These are phyloP conservation scores for Crotalus tigris DNA, from an alignment of 2,113 vertebrate species.

Conservation along the genomic window DNA sequence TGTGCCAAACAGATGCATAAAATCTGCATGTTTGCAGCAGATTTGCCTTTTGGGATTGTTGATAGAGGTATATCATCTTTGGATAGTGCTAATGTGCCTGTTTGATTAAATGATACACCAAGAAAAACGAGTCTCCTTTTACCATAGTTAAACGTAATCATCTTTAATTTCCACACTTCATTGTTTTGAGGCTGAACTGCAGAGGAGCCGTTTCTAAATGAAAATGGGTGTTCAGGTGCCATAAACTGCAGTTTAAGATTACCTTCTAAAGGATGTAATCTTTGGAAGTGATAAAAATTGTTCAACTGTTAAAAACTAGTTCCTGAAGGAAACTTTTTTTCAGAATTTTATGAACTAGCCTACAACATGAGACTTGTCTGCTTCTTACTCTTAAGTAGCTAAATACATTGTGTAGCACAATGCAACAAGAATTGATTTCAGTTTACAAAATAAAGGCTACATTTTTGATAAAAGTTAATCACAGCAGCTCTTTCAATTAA, in stretches of 20 bases:
- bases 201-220: conserved; percentile 33
- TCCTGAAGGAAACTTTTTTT: conserved; percentile 35
- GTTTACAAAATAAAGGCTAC: conserved; percentile 60
- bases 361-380: conserved; percentile 60
- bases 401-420: conserved; percentile 58
- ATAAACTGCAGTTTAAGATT: conserved; percentile 37
- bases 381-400: conserved; percentile 62
- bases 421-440: conserved; percentile 56
- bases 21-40: conserved; percentile 70
- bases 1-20: conserved; percentile 68
- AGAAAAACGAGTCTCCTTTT: conserved; percentile 71
- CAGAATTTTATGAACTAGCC: conserved; percentile 48
- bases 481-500: conserved; percentile 59
- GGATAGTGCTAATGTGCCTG: conserved; percentile 60
- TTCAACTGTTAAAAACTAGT: conserved; percentile 44
- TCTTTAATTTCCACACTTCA: conserved; percentile 58
- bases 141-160: conserved; percentile 55
- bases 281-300: conserved; percentile 37
- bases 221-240: conserved; percentile 46
- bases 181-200: conserved; percentile 66
- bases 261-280: conserved; percentile 12
- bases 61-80: conserved; percentile 59
- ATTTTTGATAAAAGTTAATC: conserved; percentile 43
- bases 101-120: conserved; percentile 62
- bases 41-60: conserved; percentile 68